These are phyloP conservation scores for Sarcophaga carnaria DNA, from an alignment of 2,888 invertebrate species.

Conservation along the genomic window DNA sequence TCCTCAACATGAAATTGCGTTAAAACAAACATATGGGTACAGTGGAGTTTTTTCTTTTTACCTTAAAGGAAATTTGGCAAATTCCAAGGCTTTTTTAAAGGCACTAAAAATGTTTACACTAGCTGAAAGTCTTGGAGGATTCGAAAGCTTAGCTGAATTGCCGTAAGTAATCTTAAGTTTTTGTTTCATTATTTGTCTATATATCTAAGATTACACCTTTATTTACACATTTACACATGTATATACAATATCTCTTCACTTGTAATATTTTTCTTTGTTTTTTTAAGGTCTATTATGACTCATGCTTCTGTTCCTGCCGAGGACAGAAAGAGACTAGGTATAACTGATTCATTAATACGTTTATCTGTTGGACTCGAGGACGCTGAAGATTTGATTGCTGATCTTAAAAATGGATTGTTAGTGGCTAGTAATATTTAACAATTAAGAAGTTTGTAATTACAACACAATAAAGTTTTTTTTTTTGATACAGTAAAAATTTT, in stretches of 20 bases:
- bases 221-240: too few species aligned
- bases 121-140: constrained; percentile 97
- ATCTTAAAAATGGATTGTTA: constrained; percentile 91
- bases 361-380: constrained; percentile 96
- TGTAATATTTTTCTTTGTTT: too few species aligned
- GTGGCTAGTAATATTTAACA: constrained; percentile 74
- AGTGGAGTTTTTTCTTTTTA: constrained; percentile 97
- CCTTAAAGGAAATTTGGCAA: constrained; percentile 88
- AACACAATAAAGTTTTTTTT: too few species aligned
- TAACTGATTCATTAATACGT: constrained; percentile 92
- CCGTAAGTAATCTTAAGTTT: constrained; percentile 87
- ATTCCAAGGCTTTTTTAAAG: constrained; percentile 89
- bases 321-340: constrained; percentile 88
- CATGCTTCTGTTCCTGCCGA: constrained; percentile 94
- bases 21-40: constrained; percentile 92
- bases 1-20: constrained; percentile 91
- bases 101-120: constrained; percentile 90
- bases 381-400: constrained; percentile 90
- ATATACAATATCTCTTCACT: too few species aligned
- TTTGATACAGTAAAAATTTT: too few species aligned
- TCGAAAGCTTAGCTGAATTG: constrained; percentile 96
- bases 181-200: not conserved
- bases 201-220: not conserved
- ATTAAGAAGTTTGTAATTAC: not conserved
- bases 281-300: constrained; percentile 92